Conservation (phyloP, 2,888 invertebrate species). For the Nymphalis c-album region DNA sequence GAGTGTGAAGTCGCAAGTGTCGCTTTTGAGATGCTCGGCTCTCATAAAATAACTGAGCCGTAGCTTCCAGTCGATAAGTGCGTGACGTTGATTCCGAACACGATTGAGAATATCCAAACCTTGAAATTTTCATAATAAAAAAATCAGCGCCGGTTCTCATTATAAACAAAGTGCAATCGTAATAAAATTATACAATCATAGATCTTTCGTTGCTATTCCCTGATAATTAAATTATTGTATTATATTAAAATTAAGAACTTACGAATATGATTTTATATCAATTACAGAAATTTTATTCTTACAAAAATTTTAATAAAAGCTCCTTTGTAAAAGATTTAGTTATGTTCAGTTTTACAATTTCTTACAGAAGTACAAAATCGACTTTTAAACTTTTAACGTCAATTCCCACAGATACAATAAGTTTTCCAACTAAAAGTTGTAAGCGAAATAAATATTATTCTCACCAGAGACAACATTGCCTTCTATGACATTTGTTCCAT, state of each 20-base stretch:
- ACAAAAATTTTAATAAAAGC: no score
- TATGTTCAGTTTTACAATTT: no score
- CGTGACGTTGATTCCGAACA: conserved; percentile 85
- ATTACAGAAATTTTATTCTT: no score
- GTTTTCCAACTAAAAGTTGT: conserved; percentile 28
- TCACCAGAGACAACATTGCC: conserved; percentile 56
- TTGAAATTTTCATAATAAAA: conserved; percentile 6
- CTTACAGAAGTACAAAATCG: background rate
- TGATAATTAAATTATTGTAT: no score
- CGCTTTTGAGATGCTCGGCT: conserved; percentile 83
- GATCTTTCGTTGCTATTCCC: no score
- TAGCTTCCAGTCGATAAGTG: conserved; percentile 91
- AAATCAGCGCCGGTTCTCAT: no score
- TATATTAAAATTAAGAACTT: no score
- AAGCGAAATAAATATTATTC: conserved; percentile 18
- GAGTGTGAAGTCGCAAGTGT: conserved; percentile 87
- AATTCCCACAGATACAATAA: conserved; percentile 12
- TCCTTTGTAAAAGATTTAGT: no score
- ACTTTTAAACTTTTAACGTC: background rate
- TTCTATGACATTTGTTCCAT: conserved; percentile 65
- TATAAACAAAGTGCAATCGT: no score
- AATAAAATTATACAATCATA: no score
- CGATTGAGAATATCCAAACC: conserved; percentile 65
- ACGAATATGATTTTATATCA: no score
- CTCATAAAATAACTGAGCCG: conserved; percentile 88